Evolutionary conservation across 1,140 invertebrate species (phyloP), one percentile per base, ranked within the genome.

Genomic region (Proctacanthus coquilletti): DNA sequence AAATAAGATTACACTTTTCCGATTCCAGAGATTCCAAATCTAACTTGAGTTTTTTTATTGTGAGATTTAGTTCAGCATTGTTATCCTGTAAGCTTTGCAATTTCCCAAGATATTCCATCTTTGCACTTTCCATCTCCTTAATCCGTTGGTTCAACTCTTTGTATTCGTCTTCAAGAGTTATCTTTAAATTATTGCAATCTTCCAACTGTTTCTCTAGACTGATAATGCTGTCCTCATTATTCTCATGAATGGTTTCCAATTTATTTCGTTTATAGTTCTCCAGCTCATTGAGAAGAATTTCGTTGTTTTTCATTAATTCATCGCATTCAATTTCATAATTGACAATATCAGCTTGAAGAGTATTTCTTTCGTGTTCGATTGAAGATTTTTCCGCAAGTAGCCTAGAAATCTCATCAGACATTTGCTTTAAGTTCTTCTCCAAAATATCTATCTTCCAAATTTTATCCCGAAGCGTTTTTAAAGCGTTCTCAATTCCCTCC

Each of bases 231-330:
- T 76, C 72, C 60, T 77, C 74, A 48, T 75, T 73, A 3, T 71
- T 66, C 56, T 77, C 73, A 31, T 70, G 68, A 35, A 77, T 77
- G 8, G 74, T 73, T 48, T 76, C 70, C 35, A 77, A 52, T 43
- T 72, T 73, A 19, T 66, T 65, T 46, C 68, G 69, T 53, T 74
- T 73, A 38, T 66, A 61, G 17, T 65, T 62, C 13, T 72, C 64
- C 43, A 77, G 63, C 52, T 75, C 71, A 36, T 65, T 64, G 46
- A 75, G 65, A 13, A 77, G 54, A 41, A 72, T 61, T 48, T 75
- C 73, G 46, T 77, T 76, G 51, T 75, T 76, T 46, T 73, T 72
- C 47, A 72, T 72, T 51, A 75, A 65, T 55, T 75, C 70, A 29
- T 63, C 64, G 37, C 72, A 65, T 52, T 77, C 72, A n/a, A 66